Percentiles rank a stretch among this genome's conserved stretches.
phyloP scores from a whole-genome alignment of 1,140 invertebrate species.

The Asbolus verrucosus region DNA sequence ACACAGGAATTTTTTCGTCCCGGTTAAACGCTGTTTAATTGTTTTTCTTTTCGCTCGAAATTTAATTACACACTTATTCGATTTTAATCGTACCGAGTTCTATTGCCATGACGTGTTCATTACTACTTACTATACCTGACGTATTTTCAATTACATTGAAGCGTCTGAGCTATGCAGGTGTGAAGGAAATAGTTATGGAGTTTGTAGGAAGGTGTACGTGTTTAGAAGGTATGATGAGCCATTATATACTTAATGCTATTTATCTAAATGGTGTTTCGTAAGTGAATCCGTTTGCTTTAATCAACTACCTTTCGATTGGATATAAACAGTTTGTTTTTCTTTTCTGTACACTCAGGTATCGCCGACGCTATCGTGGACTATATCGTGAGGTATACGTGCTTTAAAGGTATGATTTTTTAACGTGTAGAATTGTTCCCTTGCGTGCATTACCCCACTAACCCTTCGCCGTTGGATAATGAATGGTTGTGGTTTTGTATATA shows the following conservation, averaged over 20 bases:
- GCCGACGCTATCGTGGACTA: constrained; percentile 44
- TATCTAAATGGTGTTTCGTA: no score
- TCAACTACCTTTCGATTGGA: no score
- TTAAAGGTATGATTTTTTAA: constrained; percentile 45
- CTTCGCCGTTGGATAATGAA: background rate
- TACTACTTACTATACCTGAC: no score
- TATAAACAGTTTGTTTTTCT: background rate
- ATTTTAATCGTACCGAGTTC: no score
- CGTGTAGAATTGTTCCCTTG: constrained; percentile 11
- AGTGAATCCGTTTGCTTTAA: no score
- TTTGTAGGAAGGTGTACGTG: background rate
- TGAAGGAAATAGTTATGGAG: background rate
- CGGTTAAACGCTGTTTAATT: no score
- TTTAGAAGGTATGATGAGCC: no score
- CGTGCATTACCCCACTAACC: constrained; percentile 20
- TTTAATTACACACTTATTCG: no score
- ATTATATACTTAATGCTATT: no score
- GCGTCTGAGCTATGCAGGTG: background rate
- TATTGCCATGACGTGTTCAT: no score
- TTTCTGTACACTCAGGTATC: constrained; percentile 33
- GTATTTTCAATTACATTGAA: background rate
- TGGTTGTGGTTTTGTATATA: constrained; percentile 2
- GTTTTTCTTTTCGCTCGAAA: no score
- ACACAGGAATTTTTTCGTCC: no score
- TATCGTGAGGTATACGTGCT: constrained; percentile 44